Evolutionary conservation across 2,113 vertebrate species (phyloP).

Genomic region (Anoura caudifer): DNA sequence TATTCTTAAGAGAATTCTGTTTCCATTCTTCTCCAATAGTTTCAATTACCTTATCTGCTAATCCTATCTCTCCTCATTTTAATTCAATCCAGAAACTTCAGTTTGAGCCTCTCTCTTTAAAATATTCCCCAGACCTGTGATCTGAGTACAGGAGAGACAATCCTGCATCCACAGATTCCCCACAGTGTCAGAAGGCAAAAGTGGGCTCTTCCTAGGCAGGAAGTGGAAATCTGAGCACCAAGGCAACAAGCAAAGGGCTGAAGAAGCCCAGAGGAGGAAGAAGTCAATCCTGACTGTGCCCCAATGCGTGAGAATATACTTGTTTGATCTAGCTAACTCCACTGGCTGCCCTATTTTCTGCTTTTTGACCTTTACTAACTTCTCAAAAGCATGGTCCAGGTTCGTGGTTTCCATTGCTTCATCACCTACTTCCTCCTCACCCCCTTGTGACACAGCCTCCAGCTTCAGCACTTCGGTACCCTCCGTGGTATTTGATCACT

Average conservation of each 20-base stretch:
- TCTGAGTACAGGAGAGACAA: neutral
- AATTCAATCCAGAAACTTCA: neutral
- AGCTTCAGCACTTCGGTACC: neutral
- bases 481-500: neutral
- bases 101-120: neutral
- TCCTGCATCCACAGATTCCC: neutral
- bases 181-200: neutral
- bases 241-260: neutral
- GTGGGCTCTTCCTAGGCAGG: neutral
- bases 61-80: neutral
- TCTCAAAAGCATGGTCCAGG: neutral
- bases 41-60: neutral
- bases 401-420: neutral
- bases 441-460: slow-evolving; percentile 16
- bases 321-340: neutral
- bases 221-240: neutral
- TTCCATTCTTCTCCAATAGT: neutral
- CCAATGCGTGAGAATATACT: no score
- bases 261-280: neutral
- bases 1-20: neutral
- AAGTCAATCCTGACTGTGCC: neutral
- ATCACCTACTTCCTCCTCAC: slow-evolving; percentile 16
- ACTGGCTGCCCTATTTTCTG: neutral
- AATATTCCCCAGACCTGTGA: neutral
- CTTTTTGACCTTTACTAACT: neutral